These are phyloP conservation scores for Caracal caracal DNA, from an alignment of 2,113 vertebrate species.

Conservation along the genomic window DNA sequence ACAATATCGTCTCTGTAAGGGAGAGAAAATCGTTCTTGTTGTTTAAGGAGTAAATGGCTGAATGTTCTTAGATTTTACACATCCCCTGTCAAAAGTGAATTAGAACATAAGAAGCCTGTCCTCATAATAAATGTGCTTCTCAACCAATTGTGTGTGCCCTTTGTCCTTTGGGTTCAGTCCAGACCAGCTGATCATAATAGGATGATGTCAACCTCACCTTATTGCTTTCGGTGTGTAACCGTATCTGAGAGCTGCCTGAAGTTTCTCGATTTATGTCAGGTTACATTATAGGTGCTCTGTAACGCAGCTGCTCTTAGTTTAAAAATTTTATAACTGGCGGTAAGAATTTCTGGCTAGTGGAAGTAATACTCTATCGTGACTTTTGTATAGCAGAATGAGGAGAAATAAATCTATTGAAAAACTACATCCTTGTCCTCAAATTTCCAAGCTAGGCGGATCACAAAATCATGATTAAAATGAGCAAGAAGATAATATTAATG, in stretches of 20 bases:
- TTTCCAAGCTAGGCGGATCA: neutral
- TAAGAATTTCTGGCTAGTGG: neutral
- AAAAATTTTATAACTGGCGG: neutral
- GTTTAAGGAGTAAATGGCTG: neutral
- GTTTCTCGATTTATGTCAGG: neutral
- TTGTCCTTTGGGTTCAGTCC: neutral
- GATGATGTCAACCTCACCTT: neutral
- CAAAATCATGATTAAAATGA: slow-evolving; percentile 2
- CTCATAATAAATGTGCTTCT: slow-evolving; percentile 29
- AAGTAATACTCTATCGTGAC: neutral
- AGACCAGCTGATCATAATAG: neutral
- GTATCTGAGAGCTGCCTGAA: neutral
- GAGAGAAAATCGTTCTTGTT: neutral
- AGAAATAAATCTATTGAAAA: slow-evolving; percentile 27
- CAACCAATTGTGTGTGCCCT: neutral
- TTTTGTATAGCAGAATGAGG: slow-evolving; percentile 13
- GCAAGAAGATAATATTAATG: neutral
- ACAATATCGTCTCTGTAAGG: neutral
- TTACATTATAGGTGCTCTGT: neutral
- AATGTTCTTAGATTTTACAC: slow-evolving; percentile 47
- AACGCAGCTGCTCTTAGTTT: slow-evolving; percentile 16
- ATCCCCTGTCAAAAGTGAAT: slow-evolving; percentile 28
- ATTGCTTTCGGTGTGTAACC: neutral
- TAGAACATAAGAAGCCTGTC: neutral
- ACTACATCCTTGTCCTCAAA: neutral